A percentile compares a stretch with the other conserved stretches of the same genome.
Evolutionary conservation across 1,140 invertebrate genomes (phyloP).

Genomic region (Macrosteles quadrilineatus): DNA sequence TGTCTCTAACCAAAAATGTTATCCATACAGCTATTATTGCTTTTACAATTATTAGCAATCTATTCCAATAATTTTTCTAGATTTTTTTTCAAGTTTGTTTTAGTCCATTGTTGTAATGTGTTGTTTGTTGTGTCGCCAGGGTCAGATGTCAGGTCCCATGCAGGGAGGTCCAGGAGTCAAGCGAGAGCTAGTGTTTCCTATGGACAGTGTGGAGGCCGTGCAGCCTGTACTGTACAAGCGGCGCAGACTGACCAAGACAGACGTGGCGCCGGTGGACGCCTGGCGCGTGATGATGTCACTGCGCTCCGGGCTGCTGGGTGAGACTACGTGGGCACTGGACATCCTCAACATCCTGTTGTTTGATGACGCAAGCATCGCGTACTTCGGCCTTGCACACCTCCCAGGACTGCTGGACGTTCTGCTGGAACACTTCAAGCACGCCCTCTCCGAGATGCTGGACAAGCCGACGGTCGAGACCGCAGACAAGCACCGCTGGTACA

Average conservation of each 20-base stretch:
- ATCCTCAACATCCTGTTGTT: constrained; percentile 89
- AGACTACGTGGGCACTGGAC: constrained; percentile 95
- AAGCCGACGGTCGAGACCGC: constrained; percentile 49
- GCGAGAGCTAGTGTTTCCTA: constrained; percentile 88
- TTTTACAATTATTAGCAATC: no score
- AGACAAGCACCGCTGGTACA: constrained; percentile 49
- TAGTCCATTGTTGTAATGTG: no score
- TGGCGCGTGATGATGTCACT: constrained; percentile 98
- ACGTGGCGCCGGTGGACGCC: constrained; percentile 89
- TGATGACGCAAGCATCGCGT: constrained; percentile 87
- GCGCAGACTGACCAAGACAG: constrained; percentile 74
- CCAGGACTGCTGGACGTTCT: constrained; percentile 90
- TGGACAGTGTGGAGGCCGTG: constrained; percentile 93
- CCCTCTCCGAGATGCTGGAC: constrained; percentile 87
- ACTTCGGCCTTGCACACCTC: constrained; percentile 89
- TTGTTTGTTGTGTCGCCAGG: constrained; percentile 2
- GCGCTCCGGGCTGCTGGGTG: constrained; percentile 91
- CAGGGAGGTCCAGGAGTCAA: constrained; percentile 54
- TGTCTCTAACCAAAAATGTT: no score
- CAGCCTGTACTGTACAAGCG: constrained; percentile 83
- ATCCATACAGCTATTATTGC: no score
- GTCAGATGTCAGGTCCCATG: constrained; percentile 13
- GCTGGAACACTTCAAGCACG: constrained; percentile 89
- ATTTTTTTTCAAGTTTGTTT: no score
- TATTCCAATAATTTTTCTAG: no score